A percentile compares a stretch with the other conserved stretches of the same genome.
Evolutionary conservation across 2,113 vertebrate genomes (phyloP).

Genomic region (Thermophis baileyi): DNA sequence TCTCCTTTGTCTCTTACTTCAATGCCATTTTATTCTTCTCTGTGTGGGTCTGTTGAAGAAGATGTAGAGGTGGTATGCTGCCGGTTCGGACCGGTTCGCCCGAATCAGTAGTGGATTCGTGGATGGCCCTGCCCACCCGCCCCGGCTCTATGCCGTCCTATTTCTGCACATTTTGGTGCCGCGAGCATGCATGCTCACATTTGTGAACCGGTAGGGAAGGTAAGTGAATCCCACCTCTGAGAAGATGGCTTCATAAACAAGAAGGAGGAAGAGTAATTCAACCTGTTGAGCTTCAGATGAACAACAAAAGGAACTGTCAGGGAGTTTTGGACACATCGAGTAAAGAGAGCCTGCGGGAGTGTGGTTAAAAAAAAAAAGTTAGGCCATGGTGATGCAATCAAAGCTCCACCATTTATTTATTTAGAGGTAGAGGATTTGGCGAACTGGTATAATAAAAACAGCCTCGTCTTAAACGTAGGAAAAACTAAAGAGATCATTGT

Average conservation of each 20-base stretch:
- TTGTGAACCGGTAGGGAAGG: no score
- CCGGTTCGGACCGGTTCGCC: no score
- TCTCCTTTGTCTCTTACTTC: background rate
- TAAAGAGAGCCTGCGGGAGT: background rate
- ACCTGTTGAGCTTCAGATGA: background rate
- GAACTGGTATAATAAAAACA: no score
- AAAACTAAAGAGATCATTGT: no score
- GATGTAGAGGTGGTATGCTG: no score
- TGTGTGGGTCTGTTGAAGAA: background rate
- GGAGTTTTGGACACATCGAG: background rate
- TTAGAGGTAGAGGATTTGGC: background rate
- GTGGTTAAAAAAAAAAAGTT: background rate
- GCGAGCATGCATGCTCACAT: no score
- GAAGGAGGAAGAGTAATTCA: background rate
- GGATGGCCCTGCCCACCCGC: no score
- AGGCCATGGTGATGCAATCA: background rate
- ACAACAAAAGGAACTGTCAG: background rate
- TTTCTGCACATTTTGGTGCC: no score
- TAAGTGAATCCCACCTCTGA: background rate
- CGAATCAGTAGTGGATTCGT: no score
- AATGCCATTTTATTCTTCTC: background rate
- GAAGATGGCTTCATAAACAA: background rate
- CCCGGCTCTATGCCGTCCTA: no score
- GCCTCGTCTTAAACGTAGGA: no score
- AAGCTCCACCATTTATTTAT: background rate